Percentiles rank a stretch among this genome's conserved stretches.
These are phyloP conservation scores for Dromas ardeola DNA, from an alignment of 2,113 vertebrate genomes.

Conservation along the genomic window DNA sequence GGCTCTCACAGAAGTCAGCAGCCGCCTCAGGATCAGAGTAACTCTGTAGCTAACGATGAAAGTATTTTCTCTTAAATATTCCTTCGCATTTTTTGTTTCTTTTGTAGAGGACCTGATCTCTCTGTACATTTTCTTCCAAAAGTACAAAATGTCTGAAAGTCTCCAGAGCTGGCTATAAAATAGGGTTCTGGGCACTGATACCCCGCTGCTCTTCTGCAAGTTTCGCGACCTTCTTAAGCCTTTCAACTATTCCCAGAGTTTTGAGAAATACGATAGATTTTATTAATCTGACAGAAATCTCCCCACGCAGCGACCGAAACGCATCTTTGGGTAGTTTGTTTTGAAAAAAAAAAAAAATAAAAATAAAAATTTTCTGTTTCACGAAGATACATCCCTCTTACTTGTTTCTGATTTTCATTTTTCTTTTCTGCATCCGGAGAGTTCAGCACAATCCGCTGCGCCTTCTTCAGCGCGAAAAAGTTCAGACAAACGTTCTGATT, in stretches of 20 bases:
- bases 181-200: background rate
- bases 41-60: background rate
- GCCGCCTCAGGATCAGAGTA: background rate
- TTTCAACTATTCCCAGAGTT: conserved; percentile 9
- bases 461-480: conserved; percentile 37
- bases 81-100: background rate
- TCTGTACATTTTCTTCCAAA: background rate
- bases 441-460: conserved; percentile 28
- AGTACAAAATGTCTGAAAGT: background rate
- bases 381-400: background rate
- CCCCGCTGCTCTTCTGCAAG: conserved; percentile 14
- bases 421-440: conserved; percentile 9
- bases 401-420: conserved; percentile 10
- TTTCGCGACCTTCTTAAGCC: background rate
- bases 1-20: background rate
- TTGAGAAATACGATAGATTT: background rate
- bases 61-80: conserved; percentile 13
- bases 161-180: background rate
- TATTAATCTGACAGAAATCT: conserved; percentile 13
- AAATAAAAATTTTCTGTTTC: background rate
- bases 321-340: background rate
- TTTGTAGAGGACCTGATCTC: background rate
- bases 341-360: background rate
- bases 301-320: background rate
- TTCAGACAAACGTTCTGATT: conserved; percentile 29